Percentiles rank a stretch among this genome's conserved stretches.
Evolutionary conservation across 2,888 invertebrate genomes (phyloP).

Genomic region (Thereva unica): DNA sequence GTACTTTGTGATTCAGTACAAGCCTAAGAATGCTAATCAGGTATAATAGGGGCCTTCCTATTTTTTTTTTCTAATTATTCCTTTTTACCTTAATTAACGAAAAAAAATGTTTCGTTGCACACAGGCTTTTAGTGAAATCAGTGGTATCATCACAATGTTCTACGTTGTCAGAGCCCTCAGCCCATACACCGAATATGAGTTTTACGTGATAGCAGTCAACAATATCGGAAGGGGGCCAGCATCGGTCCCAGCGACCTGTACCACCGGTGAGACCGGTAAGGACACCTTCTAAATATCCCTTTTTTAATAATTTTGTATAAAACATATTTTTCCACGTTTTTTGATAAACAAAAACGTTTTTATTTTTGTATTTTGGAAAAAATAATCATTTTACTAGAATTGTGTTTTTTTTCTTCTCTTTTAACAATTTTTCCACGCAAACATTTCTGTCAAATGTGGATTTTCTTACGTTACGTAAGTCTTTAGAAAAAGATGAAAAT

Average conservation of each 20-base stretch:
- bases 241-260: slow-evolving; percentile 85
- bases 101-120: slow-evolving; percentile 4
- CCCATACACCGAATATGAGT: slow-evolving; percentile 95
- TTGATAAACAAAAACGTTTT: not conserved
- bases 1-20: slow-evolving; percentile 96
- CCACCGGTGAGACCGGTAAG: slow-evolving; percentile 96
- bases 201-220: slow-evolving; percentile 94
- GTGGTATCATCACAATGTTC: slow-evolving; percentile 90
- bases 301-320: slow-evolving; percentile 42
- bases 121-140: slow-evolving; percentile 89
- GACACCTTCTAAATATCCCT: slow-evolving; percentile 44
- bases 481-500: slow-evolving; percentile 12
- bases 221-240: slow-evolving; percentile 90
- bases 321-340: slow-evolving; percentile 48
- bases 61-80: slow-evolving; percentile 26
- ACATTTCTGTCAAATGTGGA: slow-evolving; percentile 14
- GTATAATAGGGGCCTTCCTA: slow-evolving; percentile 49
- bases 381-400: slow-evolving; percentile 16
- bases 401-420: slow-evolving; percentile 11
- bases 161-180: slow-evolving; percentile 88
- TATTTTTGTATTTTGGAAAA: not conserved
- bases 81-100: slow-evolving; percentile 1
- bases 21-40: slow-evolving; percentile 89
- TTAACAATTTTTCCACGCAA: slow-evolving; percentile 21
- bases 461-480: slow-evolving; percentile 28